Evolutionary conservation across 1,140 invertebrate species (phyloP), one percentile per base, ranked within the genome.

Genomic region (Tetraneura akinire): DNA sequence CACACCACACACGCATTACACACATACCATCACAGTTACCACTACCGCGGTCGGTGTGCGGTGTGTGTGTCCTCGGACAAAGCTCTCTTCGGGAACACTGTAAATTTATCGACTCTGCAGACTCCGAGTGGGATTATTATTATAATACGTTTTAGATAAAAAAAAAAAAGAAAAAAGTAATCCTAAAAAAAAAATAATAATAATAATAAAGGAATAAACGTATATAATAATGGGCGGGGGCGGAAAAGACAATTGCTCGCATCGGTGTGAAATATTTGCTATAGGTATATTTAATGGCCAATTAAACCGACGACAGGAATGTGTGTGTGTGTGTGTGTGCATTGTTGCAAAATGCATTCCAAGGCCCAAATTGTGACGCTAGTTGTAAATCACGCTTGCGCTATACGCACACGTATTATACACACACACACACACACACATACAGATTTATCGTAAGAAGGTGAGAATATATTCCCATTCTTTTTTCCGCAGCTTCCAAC

Each of bases 281-380:
- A 18, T 74, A 57, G 53, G 51, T 51, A 76, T 42, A 32, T 76
- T 55, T 76, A 76, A 76, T 76, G 73, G 73, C 73, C 73, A 76
- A 76, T 76, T 76, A 76, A 76, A 76, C 73, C 26, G n/a, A 37
- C 29, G 73, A 57, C 49, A 76, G 57, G 73, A 76, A 76, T 76
- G 73, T 26, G 32, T 37, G 4, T 4, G 49, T 11, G 66, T 6
- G 71, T 73, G 21, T 73, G 26, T 21, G 70, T 32, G 26, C 68
- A 76, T 76, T 76, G 73, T 76, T 60, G 73, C 73, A 23, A 73
- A 55, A 55, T 49, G 73, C 73, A 57, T 76, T 76, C 73, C 73
- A 55, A 55, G 73, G 73, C 73, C 73, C 73, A 76, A 76, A 76
- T 76, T 76, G 53, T 60, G 73, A 55, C 29, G 32, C 6, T 37